These are phyloP conservation scores for Diaperis boleti DNA, from an alignment of 2,888 invertebrate species.

Conservation along the genomic window DNA sequence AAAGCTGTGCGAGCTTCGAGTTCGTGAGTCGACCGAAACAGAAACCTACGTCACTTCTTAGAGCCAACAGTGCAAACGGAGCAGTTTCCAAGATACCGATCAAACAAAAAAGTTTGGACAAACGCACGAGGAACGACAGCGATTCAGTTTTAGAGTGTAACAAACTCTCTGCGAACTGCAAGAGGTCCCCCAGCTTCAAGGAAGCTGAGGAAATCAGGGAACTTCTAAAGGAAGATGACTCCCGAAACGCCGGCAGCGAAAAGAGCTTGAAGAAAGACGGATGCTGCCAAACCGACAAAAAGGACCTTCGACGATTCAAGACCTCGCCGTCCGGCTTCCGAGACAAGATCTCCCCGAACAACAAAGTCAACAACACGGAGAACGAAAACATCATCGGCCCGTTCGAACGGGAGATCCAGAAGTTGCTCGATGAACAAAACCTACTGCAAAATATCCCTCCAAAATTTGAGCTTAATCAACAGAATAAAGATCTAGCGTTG, in stretches of 20 bases:
- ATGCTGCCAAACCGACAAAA: conserved; percentile 76
- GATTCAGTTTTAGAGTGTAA: conserved; percentile 65
- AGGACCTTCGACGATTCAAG: conserved; percentile 69
- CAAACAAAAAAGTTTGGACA: conserved; percentile 59
- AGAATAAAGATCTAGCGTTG: conserved; percentile 73
- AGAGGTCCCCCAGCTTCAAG: conserved; percentile 66
- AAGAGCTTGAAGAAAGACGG: conserved; percentile 73
- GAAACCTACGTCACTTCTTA: conserved; percentile 57
- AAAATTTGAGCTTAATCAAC: conserved; percentile 72
- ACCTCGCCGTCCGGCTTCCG: conserved; percentile 70
- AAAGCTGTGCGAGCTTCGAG: conserved; percentile 76
- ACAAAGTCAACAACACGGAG: conserved; percentile 70
- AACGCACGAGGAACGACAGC: conserved; percentile 61
- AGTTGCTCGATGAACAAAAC: conserved; percentile 80
- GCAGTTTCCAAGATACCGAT: conserved; percentile 45
- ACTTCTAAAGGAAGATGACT: conserved; percentile 61
- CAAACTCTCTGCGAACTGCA: conserved; percentile 62
- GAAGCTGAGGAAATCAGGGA: conserved; percentile 65
- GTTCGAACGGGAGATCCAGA: conserved; percentile 84
- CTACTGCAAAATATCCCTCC: conserved; percentile 73
- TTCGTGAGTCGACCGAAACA: conserved; percentile 68
- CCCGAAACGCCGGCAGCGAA: conserved; percentile 67
- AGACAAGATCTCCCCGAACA: conserved; percentile 63
- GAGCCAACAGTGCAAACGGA: conserved; percentile 60
- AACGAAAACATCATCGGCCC: conserved; percentile 70